Percentiles rank a stretch among this genome's conserved stretches.
These are phyloP conservation scores for Hystrix cristata DNA, from an alignment of 2,113 vertebrate species.

Conservation along the genomic window DNA sequence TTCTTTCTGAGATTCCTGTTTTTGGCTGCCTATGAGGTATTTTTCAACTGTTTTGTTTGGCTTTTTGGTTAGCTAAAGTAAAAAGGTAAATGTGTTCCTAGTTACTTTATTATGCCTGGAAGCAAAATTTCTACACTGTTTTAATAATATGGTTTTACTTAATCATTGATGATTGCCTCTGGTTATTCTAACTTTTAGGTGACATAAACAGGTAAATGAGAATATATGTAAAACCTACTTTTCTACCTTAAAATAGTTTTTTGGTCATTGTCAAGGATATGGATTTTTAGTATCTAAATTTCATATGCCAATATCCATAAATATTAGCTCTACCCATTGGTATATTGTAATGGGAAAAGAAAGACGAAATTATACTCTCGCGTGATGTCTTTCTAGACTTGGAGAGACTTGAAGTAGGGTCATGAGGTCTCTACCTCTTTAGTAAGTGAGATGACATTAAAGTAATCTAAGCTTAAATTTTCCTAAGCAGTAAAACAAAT, in stretches of 20 bases:
- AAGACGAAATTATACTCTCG: slow-evolving; percentile 10
- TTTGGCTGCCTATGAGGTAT: not conserved
- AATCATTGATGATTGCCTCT: not conserved
- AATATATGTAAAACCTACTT: slow-evolving; percentile 27
- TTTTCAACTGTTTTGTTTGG: not conserved
- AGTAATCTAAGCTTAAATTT: not conserved
- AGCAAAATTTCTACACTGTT: not conserved
- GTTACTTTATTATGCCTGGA: not conserved
- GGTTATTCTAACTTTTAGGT: slow-evolving; percentile 32
- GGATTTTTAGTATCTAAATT: slow-evolving; percentile 34
- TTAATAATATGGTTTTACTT: not conserved
- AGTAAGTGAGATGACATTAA: slow-evolving; percentile 6
- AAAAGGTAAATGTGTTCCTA: not conserved
- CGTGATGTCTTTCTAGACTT: slow-evolving; percentile 28
- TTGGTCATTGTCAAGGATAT: slow-evolving; percentile 1
- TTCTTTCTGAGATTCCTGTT: not conserved
- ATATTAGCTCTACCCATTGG: not conserved
- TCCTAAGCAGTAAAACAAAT: not conserved
- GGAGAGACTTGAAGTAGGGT: not conserved
- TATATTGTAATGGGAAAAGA: not conserved
- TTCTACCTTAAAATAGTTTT: not conserved
- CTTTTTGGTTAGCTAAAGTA: slow-evolving; percentile 4
- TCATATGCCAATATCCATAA: not conserved
- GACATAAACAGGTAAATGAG: not conserved
- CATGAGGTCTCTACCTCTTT: not conserved